phyloP scores from a whole-genome alignment of 2,797 vertebrate genomes.

The Tokudaia tokunoshimensis region DNA sequence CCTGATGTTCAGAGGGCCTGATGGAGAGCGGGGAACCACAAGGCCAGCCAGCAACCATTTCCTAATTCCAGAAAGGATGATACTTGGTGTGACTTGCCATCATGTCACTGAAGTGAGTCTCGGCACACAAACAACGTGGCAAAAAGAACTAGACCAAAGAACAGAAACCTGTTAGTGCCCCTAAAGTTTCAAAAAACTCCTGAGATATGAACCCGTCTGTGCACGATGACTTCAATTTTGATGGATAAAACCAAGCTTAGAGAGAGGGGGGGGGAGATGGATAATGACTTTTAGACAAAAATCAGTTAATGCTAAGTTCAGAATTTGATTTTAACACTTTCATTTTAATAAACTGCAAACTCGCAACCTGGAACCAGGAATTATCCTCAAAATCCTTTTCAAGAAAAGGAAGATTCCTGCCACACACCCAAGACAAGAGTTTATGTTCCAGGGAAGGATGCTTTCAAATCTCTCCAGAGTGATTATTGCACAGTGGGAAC shows the following conservation, averaged over 20 bases:
- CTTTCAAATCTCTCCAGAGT: slow-evolving; percentile 34
- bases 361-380: slow-evolving; percentile 66
- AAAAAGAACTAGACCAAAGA: background rate
- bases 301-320: slow-evolving; percentile 62
- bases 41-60: background rate
- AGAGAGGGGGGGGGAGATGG: background rate
- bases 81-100: background rate
- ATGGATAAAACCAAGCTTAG: slow-evolving; percentile 54
- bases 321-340: slow-evolving; percentile 35
- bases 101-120: background rate
- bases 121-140: background rate
- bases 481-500: slow-evolving; percentile 80
- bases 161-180: background rate
- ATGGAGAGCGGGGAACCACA: slow-evolving; percentile 9
- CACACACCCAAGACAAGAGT: slow-evolving; percentile 39
- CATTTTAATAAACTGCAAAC: slow-evolving; percentile 62
- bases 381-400: slow-evolving; percentile 67
- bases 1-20: background rate
- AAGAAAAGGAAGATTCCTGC: slow-evolving; percentile 43
- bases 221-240: slow-evolving; percentile 53
- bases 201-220: slow-evolving; percentile 72
- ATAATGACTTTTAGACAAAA: slow-evolving; percentile 60
- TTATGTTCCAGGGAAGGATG: slow-evolving; percentile 28
- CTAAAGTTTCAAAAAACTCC: slow-evolving; percentile 67
- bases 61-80: slow-evolving; percentile 32